These are phyloP conservation scores for Cavia aperea DNA, from an alignment of 2,113 vertebrate genomes.

Conservation along the genomic window DNA sequence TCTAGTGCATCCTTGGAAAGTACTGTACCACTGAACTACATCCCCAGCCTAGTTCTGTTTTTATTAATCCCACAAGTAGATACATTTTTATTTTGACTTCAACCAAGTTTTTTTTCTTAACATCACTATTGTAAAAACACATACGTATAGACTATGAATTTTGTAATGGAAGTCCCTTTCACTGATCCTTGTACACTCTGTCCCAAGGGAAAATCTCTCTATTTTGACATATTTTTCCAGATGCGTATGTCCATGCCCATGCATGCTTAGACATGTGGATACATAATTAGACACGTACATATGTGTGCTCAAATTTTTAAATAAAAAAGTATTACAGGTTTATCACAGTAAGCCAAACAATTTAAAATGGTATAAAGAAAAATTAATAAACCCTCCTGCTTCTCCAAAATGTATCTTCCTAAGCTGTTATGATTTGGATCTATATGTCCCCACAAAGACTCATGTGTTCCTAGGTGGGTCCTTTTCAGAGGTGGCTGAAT, in stretches of 20 bases:
- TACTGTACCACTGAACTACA: not conserved
- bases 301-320: not conserved
- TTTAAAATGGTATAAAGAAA: not conserved
- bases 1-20: not conserved
- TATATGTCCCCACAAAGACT: not conserved
- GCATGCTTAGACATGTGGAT: not conserved
- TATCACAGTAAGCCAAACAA: not conserved
- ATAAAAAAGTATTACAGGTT: not conserved
- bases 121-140: not conserved
- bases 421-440: not conserved
- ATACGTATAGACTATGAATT: not conserved
- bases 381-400: not conserved
- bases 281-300: not conserved
- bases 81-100: not conserved
- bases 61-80: not conserved
- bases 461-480: not conserved
- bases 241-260: not conserved
- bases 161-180: not conserved
- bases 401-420: not conserved
- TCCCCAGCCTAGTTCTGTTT: not conserved
- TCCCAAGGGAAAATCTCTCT: not conserved
- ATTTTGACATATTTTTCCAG: constrained; percentile 6
- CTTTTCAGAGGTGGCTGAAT: not conserved
- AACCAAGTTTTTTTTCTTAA: not conserved
- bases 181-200: not conserved